Evolutionary conservation across 92 coral and sea anemone genomes (phyloP).

Genomic region (Scolanthus callimorphus): DNA sequence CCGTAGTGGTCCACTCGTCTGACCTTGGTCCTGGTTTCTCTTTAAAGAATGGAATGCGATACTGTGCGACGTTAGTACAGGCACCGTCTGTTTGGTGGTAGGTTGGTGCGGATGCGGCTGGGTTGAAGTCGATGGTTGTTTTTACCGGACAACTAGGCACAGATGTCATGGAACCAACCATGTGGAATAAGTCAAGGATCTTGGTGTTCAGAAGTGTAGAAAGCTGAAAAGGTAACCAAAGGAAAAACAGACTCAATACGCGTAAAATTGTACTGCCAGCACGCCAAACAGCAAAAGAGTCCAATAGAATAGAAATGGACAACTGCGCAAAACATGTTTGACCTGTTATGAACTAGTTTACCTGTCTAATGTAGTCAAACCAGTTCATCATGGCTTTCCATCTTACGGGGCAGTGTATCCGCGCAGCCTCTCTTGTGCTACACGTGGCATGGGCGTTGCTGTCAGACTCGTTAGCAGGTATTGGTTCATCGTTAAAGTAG

Average conservation of each 20-base stretch:
- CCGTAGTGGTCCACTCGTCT: constrained; percentile 83
- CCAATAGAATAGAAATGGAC: too few species aligned
- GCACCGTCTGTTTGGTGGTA: constrained; percentile 12
- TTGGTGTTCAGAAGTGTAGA: constrained; percentile 11
- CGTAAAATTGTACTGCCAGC: too few species aligned
- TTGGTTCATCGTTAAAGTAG: constrained; percentile 37
- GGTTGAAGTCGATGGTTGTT: constrained; percentile 16
- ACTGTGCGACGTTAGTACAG: constrained; percentile 62
- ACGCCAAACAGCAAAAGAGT: too few species aligned
- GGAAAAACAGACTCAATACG: too few species aligned
- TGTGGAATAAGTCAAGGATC: constrained; percentile 24
- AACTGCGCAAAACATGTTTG: too few species aligned
- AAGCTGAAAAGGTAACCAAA: constrained; percentile 18
- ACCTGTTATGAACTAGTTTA: too few species aligned
- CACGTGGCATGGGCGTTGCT: constrained; percentile 51
- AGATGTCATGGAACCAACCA: constrained; percentile 23
- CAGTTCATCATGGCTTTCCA: constrained; percentile 67
- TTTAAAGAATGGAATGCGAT: constrained; percentile 80
- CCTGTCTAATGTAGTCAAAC: constrained; percentile 62
- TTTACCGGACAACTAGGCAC: constrained; percentile 46
- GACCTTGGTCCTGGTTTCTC: constrained; percentile 82
- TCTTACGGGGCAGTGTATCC: constrained; percentile 63
- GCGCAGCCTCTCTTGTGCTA: constrained; percentile 31
- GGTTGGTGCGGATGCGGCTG: constrained; percentile 17
- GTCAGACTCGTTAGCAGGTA: constrained; percentile 68